Percentiles rank a stretch among this genome's conserved stretches.
These are phyloP conservation scores for Anser cygnoides DNA, from an alignment of 2,113 vertebrate genomes.

Conservation along the genomic window DNA sequence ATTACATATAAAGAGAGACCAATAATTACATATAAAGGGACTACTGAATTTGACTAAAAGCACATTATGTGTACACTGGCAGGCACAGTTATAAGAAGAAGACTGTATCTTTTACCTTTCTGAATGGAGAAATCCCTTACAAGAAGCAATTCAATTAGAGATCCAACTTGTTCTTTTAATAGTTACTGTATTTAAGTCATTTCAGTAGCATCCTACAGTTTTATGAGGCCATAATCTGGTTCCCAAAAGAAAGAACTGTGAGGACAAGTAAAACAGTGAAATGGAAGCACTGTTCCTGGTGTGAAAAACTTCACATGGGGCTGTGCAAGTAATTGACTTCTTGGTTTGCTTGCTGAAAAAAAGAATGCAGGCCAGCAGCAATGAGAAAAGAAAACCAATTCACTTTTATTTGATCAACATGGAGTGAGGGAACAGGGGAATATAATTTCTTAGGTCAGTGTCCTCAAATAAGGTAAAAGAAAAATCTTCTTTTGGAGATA, in stretches of 20 bases:
- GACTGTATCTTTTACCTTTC: conserved; percentile 50
- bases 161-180: conserved; percentile 60
- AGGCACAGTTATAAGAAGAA: background rate
- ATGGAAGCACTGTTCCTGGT: conserved; percentile 28
- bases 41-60: background rate
- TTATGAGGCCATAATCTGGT: conserved; percentile 67
- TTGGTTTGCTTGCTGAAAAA: background rate
- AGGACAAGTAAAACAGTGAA: conserved; percentile 58
- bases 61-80: background rate
- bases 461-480: background rate
- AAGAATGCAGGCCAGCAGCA: background rate
- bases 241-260: conserved; percentile 65
- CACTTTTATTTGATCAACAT: background rate
- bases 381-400: background rate
- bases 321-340: background rate
- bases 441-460: background rate
- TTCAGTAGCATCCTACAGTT: conserved; percentile 52
- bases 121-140: conserved; percentile 58
- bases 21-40: fast-evolving
- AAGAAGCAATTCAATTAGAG: conserved; percentile 69
- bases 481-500: background rate
- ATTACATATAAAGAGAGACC: fast-evolving
- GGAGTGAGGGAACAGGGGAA: background rate
- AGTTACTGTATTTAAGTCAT: conserved; percentile 70
- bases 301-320: background rate